Percentiles rank a stretch among this genome's conserved stretches.
Evolutionary conservation across 2,888 invertebrate genomes (phyloP).

Genomic region (Meta bourneti): DNA sequence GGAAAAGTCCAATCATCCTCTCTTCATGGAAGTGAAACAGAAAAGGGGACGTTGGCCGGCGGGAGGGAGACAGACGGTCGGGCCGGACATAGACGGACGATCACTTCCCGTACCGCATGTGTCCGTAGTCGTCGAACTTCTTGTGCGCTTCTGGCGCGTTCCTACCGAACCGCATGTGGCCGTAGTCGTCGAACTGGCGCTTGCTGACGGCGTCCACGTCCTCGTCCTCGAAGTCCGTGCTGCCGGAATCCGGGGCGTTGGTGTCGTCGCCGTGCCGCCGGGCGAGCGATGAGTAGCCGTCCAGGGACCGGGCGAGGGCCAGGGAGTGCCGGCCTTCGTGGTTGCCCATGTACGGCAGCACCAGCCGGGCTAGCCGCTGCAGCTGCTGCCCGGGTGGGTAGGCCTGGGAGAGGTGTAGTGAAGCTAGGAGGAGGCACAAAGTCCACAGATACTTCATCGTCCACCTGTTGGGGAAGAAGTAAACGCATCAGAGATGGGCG

Average conservation of each 20-base stretch:
- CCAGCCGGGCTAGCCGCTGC: conserved; percentile 62
- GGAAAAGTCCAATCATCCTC: background rate
- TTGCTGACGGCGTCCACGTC: conserved; percentile 71
- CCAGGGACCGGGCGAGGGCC: conserved; percentile 57
- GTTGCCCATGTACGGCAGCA: conserved; percentile 44
- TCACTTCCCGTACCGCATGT: conserved; percentile 78
- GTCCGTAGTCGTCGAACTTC: conserved; percentile 78
- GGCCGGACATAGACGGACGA: background rate
- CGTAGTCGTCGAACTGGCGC: conserved; percentile 79
- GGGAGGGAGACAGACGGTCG: too few relatives aligned
- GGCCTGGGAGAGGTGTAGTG: conserved; percentile 2
- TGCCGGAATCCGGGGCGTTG: conserved; percentile 70
- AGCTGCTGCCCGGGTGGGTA: conserved; percentile 18
- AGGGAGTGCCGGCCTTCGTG: conserved; percentile 23
- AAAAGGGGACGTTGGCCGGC: background rate
- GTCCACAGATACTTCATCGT: conserved; percentile 29
- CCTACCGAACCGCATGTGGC: conserved; percentile 79
- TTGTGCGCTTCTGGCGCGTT: conserved; percentile 68
- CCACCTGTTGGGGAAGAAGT: background rate
- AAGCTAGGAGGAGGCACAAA: conserved; percentile 1
- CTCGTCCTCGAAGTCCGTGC: conserved; percentile 75
- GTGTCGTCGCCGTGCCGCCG: conserved; percentile 27
- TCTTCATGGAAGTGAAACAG: background rate
- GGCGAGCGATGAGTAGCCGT: conserved; percentile 42
- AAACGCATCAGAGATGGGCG: background rate